Percentiles rank a stretch among this genome's conserved stretches.
phyloP scores from a whole-genome alignment of 2,113 vertebrate genomes.

The Zapus hudsonius region DNA sequence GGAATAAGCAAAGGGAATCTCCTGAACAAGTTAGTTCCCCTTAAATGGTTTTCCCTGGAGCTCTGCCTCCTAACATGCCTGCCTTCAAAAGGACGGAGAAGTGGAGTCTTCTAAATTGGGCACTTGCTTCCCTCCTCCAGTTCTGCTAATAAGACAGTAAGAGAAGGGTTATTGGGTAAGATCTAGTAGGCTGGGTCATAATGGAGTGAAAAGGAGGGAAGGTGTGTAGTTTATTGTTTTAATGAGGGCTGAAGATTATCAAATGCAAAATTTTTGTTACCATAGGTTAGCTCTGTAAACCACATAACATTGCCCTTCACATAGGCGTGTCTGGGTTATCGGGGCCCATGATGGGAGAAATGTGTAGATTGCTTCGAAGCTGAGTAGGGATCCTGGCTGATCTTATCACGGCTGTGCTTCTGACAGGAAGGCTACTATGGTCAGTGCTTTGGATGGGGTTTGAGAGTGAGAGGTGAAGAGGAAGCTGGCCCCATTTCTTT shows the following conservation, averaged over 20 bases:
- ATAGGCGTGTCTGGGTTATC: not conserved
- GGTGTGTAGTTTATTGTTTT: constrained; percentile 19
- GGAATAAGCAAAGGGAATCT: not conserved
- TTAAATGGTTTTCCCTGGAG: not conserved
- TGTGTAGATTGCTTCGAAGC: not conserved
- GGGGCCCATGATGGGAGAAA: not conserved
- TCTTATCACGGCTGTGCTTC: not conserved
- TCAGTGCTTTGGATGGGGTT: not conserved
- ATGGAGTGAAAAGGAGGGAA: not conserved
- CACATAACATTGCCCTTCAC: not conserved
- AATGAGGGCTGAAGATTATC: not conserved
- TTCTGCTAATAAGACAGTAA: not conserved
- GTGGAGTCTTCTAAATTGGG: not conserved
- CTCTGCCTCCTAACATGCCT: not conserved
- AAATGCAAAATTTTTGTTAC: not conserved
- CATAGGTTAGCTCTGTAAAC: not conserved
- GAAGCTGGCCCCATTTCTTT: not conserved
- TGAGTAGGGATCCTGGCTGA: not conserved
- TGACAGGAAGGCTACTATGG: not conserved
- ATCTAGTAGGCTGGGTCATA: not conserved
- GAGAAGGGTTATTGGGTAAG: not conserved
- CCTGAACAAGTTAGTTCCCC: not conserved
- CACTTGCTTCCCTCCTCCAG: not conserved
- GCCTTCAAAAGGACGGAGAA: not conserved
- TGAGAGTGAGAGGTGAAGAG: not conserved